A percentile compares a stretch with the other conserved stretches of the same genome.
Evolutionary conservation across 2,888 invertebrate species (phyloP).

Genomic region (Rotaria magnacalcarata): DNA sequence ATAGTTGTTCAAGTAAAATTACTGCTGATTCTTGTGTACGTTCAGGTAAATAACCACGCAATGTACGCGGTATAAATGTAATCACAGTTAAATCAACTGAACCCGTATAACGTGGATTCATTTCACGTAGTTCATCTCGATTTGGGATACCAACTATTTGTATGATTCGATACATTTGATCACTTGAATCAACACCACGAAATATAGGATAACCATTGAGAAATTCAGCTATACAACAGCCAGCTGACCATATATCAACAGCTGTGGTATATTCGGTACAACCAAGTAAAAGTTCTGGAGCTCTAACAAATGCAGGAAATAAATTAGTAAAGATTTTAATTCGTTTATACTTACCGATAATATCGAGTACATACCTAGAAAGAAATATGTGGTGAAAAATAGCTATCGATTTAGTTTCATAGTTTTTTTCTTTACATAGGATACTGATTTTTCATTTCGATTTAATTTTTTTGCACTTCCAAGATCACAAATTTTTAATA

Average conservation of each 20-base stretch:
- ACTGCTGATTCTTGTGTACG: neutral
- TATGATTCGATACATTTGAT: constrained; percentile 25
- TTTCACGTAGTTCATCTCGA: neutral
- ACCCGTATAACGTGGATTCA: constrained; percentile 27
- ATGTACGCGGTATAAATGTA: neutral
- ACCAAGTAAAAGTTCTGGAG: constrained; percentile 59
- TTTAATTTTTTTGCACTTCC: constrained; percentile 28
- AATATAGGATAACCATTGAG: constrained; percentile 7
- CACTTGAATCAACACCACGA: constrained; percentile 6
- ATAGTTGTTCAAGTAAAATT: neutral
- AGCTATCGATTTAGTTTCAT: no score
- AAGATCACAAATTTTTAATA: constrained; percentile 21
- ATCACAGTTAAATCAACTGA: neutral
- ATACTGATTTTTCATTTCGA: neutral
- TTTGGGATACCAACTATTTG: constrained; percentile 8
- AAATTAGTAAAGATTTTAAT: no score
- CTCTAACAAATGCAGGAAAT: constrained; percentile 48
- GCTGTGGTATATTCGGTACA: constrained; percentile 70
- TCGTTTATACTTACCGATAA: neutral
- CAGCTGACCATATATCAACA: constrained; percentile 42
- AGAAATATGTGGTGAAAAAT: neutral
- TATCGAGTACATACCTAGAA: constrained; percentile 33
- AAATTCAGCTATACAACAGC: constrained; percentile 1
- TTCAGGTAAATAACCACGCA: constrained; percentile 11
- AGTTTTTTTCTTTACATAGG: neutral